Percentiles rank a stretch among this genome's conserved stretches.
Evolutionary conservation across 2,888 invertebrate species (phyloP).

Genomic region (Philhelius pedissequus): DNA sequence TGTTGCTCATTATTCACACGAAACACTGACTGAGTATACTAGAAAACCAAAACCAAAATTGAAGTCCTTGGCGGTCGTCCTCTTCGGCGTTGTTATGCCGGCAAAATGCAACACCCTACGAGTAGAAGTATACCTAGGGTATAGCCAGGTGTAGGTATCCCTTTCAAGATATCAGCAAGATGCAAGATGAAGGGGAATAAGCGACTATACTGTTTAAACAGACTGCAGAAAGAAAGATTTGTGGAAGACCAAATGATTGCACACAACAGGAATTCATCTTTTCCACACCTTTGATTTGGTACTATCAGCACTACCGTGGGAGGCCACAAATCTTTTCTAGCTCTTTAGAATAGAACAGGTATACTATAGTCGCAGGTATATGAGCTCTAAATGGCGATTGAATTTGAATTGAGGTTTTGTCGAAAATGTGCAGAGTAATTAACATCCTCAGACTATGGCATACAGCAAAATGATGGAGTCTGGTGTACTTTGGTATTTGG

Average conservation of each 20-base stretch:
- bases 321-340: slow-evolving; percentile 37
- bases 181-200: slow-evolving; percentile 20
- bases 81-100: neutral
- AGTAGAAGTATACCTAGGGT: too few species aligned
- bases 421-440: neutral
- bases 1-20: slow-evolving; percentile 46
- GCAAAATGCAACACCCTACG: neutral
- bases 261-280: slow-evolving; percentile 53
- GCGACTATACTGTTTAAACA: too few species aligned
- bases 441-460: neutral
- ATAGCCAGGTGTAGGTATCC: neutral
- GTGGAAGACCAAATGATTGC: slow-evolving; percentile 45
- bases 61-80: neutral
- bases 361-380: neutral
- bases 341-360: neutral
- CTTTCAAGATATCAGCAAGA: neutral
- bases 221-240: slow-evolving; percentile 34
- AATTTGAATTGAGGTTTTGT: slow-evolving; percentile 6
- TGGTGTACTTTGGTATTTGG: neutral
- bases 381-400: neutral
- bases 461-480: neutral
- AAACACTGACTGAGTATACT: slow-evolving; percentile 5
- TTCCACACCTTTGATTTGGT: slow-evolving; percentile 56
- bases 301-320: neutral
- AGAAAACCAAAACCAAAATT: slow-evolving; percentile 24